Conservation (phyloP, 2,888 invertebrate genomes). For the Mythimna pallens region DNA sequence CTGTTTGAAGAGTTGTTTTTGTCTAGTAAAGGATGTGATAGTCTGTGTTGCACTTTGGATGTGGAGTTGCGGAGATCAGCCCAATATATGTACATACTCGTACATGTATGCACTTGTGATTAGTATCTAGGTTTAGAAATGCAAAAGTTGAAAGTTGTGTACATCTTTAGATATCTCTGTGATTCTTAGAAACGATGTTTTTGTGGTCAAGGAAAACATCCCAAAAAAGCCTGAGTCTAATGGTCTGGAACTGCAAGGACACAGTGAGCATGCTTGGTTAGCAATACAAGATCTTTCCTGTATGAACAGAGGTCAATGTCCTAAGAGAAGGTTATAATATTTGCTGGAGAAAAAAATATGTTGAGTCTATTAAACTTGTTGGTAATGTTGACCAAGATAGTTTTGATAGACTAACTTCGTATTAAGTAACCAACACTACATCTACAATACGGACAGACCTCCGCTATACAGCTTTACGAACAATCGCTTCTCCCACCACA, state of each 20-base stretch:
- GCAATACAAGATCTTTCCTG: neutral
- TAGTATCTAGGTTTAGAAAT: neutral
- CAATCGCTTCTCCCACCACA: conserved; percentile 30
- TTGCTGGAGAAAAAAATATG: neutral
- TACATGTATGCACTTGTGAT: neutral
- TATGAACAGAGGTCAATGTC: no score
- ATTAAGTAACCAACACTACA: neutral
- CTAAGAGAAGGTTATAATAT: neutral
- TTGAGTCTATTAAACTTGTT: neutral
- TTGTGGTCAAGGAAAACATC: neutral
- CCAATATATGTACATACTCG: no score
- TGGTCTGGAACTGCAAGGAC: conserved; percentile 6
- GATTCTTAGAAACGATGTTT: neutral
- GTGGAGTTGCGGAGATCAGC: no score
- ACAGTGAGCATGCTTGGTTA: neutral
- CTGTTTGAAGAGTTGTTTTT: conserved; percentile 6
- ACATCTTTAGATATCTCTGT: neutral
- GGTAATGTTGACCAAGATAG: neutral
- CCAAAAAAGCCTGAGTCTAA: neutral
- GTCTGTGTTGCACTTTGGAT: neutral
- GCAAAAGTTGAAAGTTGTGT: neutral
- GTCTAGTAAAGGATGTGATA: neutral
- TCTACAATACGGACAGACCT: neutral
- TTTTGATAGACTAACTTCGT: neutral
- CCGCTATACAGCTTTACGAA: conserved; percentile 13